phyloP scores from a whole-genome alignment of 2,888 invertebrate species.

The Dichetophora obliterata region DNA sequence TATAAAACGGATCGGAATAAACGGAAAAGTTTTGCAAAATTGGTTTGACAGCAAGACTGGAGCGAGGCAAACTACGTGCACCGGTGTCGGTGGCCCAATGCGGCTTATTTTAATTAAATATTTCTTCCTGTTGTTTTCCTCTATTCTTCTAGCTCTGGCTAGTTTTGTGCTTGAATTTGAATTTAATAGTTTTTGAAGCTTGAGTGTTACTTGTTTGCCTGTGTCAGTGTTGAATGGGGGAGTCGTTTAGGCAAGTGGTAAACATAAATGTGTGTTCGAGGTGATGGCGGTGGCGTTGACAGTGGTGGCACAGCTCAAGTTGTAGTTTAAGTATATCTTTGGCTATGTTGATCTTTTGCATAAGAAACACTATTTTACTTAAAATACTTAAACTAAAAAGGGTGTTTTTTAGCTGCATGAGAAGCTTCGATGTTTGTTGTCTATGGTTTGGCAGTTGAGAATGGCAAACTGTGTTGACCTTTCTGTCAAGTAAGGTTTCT shows the following conservation, averaged over 20 bases:
- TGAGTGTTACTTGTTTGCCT: background rate
- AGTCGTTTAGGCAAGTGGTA: background rate
- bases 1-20: background rate
- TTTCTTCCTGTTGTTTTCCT: slow-evolving; percentile 69
- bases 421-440: no score
- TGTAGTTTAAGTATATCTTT: no score
- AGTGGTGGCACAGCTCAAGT: background rate
- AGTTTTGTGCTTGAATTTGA: slow-evolving; percentile 22
- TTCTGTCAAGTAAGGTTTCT: no score
- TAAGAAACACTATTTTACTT: no score
- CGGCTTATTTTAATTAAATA: slow-evolving; percentile 70
- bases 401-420: no score
- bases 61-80: background rate
- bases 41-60: background rate
- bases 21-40: slow-evolving; percentile 1
- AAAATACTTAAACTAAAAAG: no score
- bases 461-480: no score
- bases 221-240: background rate
- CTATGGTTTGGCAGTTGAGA: no score
- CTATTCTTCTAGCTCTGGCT: slow-evolving; percentile 45
- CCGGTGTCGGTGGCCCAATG: slow-evolving; percentile 43
- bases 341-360: no score
- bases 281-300: background rate
- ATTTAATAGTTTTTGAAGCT: slow-evolving; percentile 17
- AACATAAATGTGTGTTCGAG: background rate